Evolutionary conservation across 2,888 invertebrate genomes (phyloP).

Genomic region (Agelastica alni): DNA sequence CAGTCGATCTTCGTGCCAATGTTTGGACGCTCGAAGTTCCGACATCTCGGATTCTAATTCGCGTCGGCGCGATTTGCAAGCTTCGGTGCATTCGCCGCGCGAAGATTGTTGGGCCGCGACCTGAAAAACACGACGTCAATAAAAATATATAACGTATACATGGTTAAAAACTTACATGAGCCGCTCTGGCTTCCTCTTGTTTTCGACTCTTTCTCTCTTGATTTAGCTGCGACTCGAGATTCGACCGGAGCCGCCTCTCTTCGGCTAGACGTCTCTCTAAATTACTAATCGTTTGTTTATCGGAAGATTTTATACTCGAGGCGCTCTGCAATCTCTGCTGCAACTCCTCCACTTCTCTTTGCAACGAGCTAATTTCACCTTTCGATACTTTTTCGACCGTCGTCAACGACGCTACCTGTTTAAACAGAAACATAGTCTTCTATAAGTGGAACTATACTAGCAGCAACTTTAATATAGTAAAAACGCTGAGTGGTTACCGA

Average conservation of each 20-base stretch:
- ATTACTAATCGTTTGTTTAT: conserved; percentile 74
- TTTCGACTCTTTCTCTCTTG: conserved; percentile 75
- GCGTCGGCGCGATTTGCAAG: conserved; percentile 59
- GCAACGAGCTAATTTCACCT: conserved; percentile 76
- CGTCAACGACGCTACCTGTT: conserved; percentile 66
- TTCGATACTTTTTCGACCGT: conserved; percentile 70
- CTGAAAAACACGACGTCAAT: conserved; percentile 32
- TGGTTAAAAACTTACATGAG: conserved; percentile 42
- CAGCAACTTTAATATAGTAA: too few species aligned
- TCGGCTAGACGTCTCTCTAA: conserved; percentile 84
- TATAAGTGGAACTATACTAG: too few species aligned
- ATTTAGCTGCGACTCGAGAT: conserved; percentile 73
- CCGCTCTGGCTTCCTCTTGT: conserved; percentile 56
- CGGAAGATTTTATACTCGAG: conserved; percentile 73
- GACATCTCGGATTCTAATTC: conserved; percentile 67
- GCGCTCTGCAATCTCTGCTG: conserved; percentile 81
- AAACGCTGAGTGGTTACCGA: too few species aligned
- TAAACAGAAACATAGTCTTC: too few species aligned
- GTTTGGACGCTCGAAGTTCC: conserved; percentile 62
- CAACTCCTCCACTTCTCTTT: conserved; percentile 85
- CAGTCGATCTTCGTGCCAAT: conserved; percentile 64
- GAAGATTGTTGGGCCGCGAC: conserved; percentile 50
- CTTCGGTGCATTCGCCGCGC: conserved; percentile 54
- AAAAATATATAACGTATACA: neutral
- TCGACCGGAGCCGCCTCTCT: conserved; percentile 77